These are phyloP conservation scores for Lepilemur septentrionalis DNA, from an alignment of 2,797 vertebrate genomes.

Conservation along the genomic window DNA sequence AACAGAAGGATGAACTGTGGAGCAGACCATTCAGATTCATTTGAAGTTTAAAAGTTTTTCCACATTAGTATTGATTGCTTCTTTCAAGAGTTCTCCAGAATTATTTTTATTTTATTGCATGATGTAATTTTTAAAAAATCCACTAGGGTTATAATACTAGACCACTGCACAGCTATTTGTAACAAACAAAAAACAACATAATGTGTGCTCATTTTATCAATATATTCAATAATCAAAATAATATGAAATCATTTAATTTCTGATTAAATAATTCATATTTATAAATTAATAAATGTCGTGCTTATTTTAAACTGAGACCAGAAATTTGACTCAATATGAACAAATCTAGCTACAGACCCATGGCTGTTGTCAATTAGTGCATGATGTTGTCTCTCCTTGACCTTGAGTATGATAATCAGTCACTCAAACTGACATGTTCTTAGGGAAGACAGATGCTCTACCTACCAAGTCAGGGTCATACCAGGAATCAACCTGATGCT, in stretches of 20 bases:
- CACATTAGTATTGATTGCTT: neutral
- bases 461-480: neutral
- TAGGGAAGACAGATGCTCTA: neutral
- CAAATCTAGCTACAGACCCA: neutral
- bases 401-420: neutral
- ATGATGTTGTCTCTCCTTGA: neutral
- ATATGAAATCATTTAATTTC: neutral
- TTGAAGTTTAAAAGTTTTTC: neutral
- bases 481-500: neutral
- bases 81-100: neutral
- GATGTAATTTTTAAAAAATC: neutral
- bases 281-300: neutral
- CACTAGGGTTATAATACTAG: neutral
- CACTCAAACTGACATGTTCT: neutral
- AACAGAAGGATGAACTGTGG: neutral
- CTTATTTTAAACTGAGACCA: neutral
- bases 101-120: neutral
- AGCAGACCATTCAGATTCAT: neutral
- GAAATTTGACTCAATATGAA: too few species aligned
- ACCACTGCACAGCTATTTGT: neutral
- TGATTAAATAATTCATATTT: neutral
- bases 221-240: neutral
- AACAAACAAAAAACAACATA: neutral
- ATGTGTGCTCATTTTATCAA: neutral
- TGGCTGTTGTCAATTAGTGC: neutral